Conservation (phyloP, 53 echinoderm and acorn worm genomes). For the Stichopus horrens region DNA sequence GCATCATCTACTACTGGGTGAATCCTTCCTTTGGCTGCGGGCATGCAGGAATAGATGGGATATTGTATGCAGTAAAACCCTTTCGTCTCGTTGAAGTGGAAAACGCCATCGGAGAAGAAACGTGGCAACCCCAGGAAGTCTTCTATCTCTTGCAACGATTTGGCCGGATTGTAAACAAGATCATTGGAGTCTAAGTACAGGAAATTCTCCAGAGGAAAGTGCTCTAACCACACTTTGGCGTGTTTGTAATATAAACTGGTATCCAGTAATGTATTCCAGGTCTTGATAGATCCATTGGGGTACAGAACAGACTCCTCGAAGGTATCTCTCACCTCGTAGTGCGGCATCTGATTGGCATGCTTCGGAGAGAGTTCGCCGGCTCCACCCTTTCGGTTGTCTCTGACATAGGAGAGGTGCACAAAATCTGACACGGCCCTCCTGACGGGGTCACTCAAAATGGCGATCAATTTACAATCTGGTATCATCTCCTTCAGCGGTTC, state of each 20-base stretch:
- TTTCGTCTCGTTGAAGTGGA: constrained; percentile 79
- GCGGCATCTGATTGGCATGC: constrained; percentile 1
- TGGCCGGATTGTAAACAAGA: constrained; percentile 64
- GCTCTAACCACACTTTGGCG: constrained; percentile 61
- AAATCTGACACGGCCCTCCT: constrained; percentile 83
- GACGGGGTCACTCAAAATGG: constrained; percentile 85
- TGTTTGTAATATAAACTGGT: constrained; percentile 74
- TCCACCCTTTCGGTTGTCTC: constrained; percentile 26
- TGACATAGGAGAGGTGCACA: constrained; percentile 64
- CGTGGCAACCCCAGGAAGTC: constrained; percentile 64
- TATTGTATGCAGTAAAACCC: constrained; percentile 77
- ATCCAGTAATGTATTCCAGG: constrained; percentile 65
- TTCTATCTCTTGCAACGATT: constrained; percentile 64
- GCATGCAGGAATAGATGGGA: constrained; percentile 81
- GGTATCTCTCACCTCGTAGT: constrained; percentile 60
- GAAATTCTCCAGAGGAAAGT: constrained; percentile 66
- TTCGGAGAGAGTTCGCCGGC: constrained; percentile 18
- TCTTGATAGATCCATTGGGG: constrained; percentile 58
- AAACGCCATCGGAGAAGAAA: constrained; percentile 73
- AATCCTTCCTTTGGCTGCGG: constrained; percentile 63
- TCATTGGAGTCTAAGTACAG: constrained; percentile 69
- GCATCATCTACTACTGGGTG: constrained; percentile 64
- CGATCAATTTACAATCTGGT: constrained; percentile 66
- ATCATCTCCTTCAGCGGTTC: constrained; percentile 49
- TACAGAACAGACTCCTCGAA: constrained; percentile 74